A percentile compares a stretch with the other conserved stretches of the same genome.
Conservation (phyloP, 1,140 invertebrate species). For the Brachystomella parvula region DNA sequence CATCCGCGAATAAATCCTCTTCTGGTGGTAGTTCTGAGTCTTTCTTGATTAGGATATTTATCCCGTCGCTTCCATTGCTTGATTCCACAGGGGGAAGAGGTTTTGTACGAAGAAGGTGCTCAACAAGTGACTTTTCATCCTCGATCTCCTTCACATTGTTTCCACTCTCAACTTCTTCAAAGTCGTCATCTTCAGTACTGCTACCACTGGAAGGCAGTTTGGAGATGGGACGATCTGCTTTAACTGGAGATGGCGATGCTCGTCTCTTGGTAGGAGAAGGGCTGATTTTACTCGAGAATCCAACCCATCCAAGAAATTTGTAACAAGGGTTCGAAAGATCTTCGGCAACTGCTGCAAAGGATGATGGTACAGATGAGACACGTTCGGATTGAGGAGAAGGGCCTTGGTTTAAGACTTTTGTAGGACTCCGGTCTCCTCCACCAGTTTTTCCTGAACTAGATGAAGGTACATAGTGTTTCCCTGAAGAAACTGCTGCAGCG, state of each 20-base stretch:
- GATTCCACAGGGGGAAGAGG: background rate
- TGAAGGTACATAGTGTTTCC: no score
- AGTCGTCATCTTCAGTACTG: conserved; percentile 24
- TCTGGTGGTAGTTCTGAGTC: conserved; percentile 16
- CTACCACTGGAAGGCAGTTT: background rate
- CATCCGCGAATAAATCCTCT: conserved; percentile 44
- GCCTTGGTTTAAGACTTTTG: no score
- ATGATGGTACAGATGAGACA: no score
- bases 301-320: conserved; percentile 12
- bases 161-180: conserved; percentile 29
- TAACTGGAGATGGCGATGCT: background rate
- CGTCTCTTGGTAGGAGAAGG: background rate
- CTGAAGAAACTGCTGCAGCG: background rate
- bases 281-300: background rate
- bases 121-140: background rate
- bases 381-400: no score
- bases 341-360: background rate
- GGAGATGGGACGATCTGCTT: background rate
- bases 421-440: no score
- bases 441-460: background rate
- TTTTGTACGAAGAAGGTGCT: background rate
- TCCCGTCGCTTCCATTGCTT: background rate
- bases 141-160: background rate
- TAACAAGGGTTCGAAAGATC: background rate
- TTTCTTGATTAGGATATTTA: no score